Evolutionary conservation across 2,113 vertebrate species (phyloP), one percentile per base, ranked within the genome.

Genomic region (Mastomys coucha): DNA sequence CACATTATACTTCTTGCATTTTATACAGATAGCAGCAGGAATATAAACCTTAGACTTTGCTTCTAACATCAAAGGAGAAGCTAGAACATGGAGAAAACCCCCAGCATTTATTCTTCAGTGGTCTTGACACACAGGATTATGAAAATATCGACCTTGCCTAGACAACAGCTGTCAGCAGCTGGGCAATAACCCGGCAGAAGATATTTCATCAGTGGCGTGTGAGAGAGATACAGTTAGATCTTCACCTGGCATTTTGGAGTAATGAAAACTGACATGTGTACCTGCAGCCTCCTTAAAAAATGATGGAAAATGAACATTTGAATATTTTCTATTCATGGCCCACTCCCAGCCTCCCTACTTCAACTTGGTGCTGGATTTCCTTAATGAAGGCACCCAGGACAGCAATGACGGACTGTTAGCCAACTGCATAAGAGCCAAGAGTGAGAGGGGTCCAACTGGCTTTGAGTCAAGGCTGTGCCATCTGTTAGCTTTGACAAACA

Each of bases 121-220:
- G 91, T 95, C 91, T 91, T 97, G 96, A 97, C 92, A 95, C 39
- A 67, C 45, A 91, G 92, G 91, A 92, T 95, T 96, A 96, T 92
- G 95, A 82, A 97, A 96, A 86, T 95, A 94, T 95, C 10, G 49
- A 96, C 63, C 89, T 36, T 31, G 77, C 91, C 31, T 80, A 92
- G 93, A 89, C 81, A 89, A 58, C 39, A 72, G 10, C 94, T 86
- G 88, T 93, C 92, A 91, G 91, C 33, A 24, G 49, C 56, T 91
- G 85, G 87, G 82, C 77, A 95, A 95, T 92, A 70, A 89, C 91
- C 53, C 89, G 92, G 81, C 13, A 22, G 72, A 91, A 75, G 60
- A 88, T 87, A 63, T 82, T 95, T 95, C 81, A 69, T 94, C 81
- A 96, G 76, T 60, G 85, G 60, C 88, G 56, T n/a, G 26, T 80